A percentile compares a stretch with the other conserved stretches of the same genome.
Conservation (phyloP, 2,113 vertebrate genomes). For the Hippopotamus amphibius region DNA sequence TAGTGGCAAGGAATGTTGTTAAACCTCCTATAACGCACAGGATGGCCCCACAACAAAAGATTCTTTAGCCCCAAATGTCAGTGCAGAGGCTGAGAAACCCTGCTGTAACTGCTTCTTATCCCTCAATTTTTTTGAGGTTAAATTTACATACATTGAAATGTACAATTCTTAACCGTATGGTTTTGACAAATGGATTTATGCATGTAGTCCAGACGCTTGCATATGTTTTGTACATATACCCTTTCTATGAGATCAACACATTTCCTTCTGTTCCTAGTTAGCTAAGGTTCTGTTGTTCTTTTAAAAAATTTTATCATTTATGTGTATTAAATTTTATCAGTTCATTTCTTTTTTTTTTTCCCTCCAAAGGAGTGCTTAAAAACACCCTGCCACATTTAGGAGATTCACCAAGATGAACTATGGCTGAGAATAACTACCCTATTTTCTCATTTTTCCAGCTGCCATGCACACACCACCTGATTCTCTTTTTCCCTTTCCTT, state of each 20-base stretch:
- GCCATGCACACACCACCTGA: neutral
- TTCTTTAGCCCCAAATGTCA: neutral
- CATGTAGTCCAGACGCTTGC: neutral
- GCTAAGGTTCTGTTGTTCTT: neutral
- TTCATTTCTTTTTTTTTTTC: neutral
- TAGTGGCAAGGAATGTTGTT: neutral
- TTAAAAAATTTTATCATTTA: neutral
- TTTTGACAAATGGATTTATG: neutral
- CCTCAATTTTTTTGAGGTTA: neutral
- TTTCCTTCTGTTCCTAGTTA: slow-evolving; percentile 11
- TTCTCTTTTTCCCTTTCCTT: neutral
- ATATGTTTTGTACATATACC: neutral
- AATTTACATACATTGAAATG: neutral
- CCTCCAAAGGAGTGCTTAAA: neutral
- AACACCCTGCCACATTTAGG: neutral
- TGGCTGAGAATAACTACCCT: neutral
- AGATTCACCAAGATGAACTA: neutral
- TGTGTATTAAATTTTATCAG: neutral
- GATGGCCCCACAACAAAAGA: neutral
- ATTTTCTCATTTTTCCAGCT: neutral
- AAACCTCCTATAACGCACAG: neutral
- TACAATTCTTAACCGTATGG: neutral
- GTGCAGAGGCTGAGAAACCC: neutral
- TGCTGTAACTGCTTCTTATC: neutral
- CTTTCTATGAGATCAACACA: neutral